A percentile compares a stretch with the other conserved stretches of the same genome.
Conservation (phyloP, 64 coral and sea anemone genomes). For the Stylophora pistillata region DNA sequence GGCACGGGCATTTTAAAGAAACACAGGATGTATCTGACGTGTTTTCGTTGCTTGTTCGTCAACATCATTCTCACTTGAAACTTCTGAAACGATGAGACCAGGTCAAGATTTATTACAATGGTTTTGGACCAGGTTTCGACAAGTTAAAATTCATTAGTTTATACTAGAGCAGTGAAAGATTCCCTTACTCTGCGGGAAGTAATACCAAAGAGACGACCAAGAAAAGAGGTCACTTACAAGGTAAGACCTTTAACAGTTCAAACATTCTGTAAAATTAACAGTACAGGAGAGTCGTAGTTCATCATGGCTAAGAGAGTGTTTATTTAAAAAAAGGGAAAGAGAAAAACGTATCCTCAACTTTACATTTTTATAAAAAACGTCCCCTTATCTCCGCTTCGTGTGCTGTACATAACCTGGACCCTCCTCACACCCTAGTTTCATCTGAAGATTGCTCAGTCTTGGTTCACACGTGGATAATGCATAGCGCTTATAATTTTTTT, state of each 20-base stretch:
- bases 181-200: background rate
- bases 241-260: slow-evolving; percentile 12
- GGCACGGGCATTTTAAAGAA: too few species aligned
- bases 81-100: too few species aligned
- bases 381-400: background rate
- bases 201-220: slow-evolving; percentile 15
- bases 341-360: background rate
- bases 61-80: too few species aligned
- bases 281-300: background rate
- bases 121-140: too few species aligned
- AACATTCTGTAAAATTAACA: slow-evolving; percentile 1
- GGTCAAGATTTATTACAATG: too few species aligned
- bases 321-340: background rate
- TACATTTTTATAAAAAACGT: background rate
- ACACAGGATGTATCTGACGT: too few species aligned
- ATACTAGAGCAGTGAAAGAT: too few species aligned
- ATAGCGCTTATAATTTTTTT: background rate
- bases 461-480: slow-evolving; percentile 2
- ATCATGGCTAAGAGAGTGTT: background rate
- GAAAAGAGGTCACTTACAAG: slow-evolving; percentile 23
- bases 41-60: too few species aligned
- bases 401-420: too few species aligned
- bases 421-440: background rate
- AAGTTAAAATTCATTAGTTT: too few species aligned
- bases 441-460: slow-evolving; percentile 11